Percentiles rank a stretch among this genome's conserved stretches.
Evolutionary conservation across 2,113 vertebrate species (phyloP).

Genomic region (Phycodurus eques): DNA sequence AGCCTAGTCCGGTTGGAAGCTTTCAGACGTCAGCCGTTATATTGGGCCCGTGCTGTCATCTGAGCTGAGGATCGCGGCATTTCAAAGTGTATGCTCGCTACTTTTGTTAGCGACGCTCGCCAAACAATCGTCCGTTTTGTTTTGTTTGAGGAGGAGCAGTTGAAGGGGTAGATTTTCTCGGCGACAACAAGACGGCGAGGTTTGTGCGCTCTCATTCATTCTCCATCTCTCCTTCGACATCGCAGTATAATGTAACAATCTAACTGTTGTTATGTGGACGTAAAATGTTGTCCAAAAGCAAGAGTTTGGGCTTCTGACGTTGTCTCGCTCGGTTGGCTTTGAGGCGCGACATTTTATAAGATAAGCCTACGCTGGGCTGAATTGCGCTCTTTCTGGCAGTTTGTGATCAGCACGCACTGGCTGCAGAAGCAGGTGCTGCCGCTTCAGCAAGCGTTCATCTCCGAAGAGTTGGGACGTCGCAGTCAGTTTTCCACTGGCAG

Average conservation of each 20-base stretch:
- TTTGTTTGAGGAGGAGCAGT: not conserved
- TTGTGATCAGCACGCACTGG: constrained; percentile 14
- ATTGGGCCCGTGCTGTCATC: not conserved
- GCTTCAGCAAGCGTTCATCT: constrained; percentile 21
- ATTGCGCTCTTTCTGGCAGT: constrained; percentile 27
- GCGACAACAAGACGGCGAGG: constrained; percentile 33
- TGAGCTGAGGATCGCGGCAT: not conserved
- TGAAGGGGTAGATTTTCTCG: not conserved
- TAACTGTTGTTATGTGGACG: constrained; percentile 12
- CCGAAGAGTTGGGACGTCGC: constrained; percentile 36
- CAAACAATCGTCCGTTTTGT: not conserved
- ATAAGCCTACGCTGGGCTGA: not conserved
- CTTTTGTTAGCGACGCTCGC: not conserved
- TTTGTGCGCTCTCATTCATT: constrained; percentile 55
- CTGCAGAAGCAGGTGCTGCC: constrained; percentile 7
- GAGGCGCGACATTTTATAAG: not conserved
- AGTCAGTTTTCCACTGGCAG: constrained; percentile 23
- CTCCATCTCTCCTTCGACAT: constrained; percentile 38
- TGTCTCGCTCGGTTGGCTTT: not conserved
- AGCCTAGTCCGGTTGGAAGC: not conserved
- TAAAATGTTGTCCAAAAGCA: accelerated
- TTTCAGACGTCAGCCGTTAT: not conserved
- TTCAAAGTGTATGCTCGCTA: not conserved
- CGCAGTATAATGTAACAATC: constrained; percentile 36
- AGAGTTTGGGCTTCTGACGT: not conserved